Conservation (phyloP, 2,888 invertebrate genomes). For the Cabera pusaria region DNA sequence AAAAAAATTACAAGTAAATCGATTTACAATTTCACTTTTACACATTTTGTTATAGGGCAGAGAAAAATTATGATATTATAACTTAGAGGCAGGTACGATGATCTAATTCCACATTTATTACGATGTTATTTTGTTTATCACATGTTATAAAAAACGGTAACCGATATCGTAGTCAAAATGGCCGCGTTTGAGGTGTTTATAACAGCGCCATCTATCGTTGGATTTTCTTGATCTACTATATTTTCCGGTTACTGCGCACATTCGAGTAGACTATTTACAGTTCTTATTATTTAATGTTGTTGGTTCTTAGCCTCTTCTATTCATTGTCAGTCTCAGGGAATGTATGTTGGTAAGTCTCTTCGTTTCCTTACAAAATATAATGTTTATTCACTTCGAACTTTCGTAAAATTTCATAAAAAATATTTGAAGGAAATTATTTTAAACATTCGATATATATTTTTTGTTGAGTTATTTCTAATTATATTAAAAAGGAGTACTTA, state of each 20-base stretch:
- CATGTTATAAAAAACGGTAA: conserved; percentile 12
- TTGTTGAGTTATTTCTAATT: conserved; percentile 39
- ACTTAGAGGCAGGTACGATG: conserved; percentile 53
- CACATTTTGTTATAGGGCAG: conserved; percentile 58
- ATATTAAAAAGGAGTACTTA: conserved; percentile 56
- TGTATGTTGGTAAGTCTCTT: conserved; percentile 81
- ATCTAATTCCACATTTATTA: conserved; percentile 11
- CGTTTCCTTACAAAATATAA: conserved; percentile 78
- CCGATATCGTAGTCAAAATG: too few relatives aligned
- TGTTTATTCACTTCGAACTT: conserved; percentile 62
- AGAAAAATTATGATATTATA: conserved; percentile 45
- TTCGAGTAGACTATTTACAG: conserved; percentile 34
- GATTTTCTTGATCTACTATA: conserved; percentile 9
- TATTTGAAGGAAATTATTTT: conserved; percentile 69
- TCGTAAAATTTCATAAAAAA: conserved; percentile 71
- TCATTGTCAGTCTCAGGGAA: conserved; percentile 77
- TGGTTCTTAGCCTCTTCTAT: conserved; percentile 73
- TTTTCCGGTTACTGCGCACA: conserved; percentile 39
- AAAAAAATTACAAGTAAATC: too few relatives aligned
- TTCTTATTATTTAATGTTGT: conserved; percentile 60
- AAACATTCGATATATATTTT: conserved; percentile 39
- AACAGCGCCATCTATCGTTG: conserved; percentile 28
- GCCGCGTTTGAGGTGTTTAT: too few relatives aligned
- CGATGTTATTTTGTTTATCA: conserved; percentile 23
- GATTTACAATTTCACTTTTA: too few relatives aligned